Evolutionary conservation across 2,888 invertebrate genomes (phyloP).

Genomic region (Amblyteles armatorius): DNA sequence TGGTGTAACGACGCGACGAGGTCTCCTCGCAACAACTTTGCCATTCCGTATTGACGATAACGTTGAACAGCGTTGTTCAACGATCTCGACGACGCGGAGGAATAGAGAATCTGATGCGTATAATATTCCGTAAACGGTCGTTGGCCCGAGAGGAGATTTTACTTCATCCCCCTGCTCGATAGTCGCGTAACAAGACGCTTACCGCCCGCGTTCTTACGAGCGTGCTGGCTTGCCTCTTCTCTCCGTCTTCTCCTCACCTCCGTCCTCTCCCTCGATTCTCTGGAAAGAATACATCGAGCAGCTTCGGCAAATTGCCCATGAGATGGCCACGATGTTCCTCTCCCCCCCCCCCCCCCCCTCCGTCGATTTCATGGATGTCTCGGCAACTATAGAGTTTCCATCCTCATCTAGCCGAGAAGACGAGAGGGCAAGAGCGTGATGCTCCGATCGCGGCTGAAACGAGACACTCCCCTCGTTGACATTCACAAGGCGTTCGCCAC

Average conservation of each 20-base stretch:
- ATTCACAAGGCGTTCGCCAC: conserved; percentile 36
- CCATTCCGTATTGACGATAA: conserved; percentile 56
- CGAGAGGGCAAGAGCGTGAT: background rate
- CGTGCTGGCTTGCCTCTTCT: conserved; percentile 15
- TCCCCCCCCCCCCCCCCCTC: too few species aligned
- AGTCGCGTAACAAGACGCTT: conserved; percentile 56
- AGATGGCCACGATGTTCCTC: conserved; percentile 33
- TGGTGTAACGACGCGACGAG: conserved; percentile 63
- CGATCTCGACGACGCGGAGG: conserved; percentile 36
- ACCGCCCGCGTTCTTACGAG: conserved; percentile 35
- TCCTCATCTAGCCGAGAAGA: background rate
- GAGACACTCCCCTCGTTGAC: conserved; percentile 30
- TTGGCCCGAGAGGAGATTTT: conserved; percentile 17
- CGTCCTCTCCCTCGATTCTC: conserved; percentile 1
- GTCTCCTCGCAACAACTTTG: conserved; percentile 50
- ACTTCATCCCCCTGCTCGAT: conserved; percentile 34
- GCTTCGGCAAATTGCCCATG: conserved; percentile 47
- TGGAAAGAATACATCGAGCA: conserved; percentile 27
- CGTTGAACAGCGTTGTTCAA: conserved; percentile 47
- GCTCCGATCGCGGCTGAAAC: background rate
- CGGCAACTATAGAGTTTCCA: conserved; percentile 40
- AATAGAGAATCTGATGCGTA: conserved; percentile 48
- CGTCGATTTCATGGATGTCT: conserved; percentile 28
- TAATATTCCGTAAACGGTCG: conserved; percentile 50
- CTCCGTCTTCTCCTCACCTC: conserved; percentile 11